A percentile compares a stretch with the other conserved stretches of the same genome.
Conservation (phyloP, 1,140 invertebrate genomes). For the Aphis gossypii region DNA sequence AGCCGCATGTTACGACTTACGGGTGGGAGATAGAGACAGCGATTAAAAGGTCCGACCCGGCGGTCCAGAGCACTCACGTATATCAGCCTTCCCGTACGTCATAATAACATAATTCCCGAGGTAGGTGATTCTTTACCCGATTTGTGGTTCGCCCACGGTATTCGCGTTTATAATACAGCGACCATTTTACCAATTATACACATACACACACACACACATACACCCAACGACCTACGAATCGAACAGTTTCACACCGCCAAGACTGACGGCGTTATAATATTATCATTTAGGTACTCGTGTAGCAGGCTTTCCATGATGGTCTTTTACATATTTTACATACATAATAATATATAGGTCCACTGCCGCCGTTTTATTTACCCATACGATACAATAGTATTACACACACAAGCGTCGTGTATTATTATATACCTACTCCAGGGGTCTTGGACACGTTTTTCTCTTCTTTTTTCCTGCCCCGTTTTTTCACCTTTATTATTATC, state of each 20-base stretch:
- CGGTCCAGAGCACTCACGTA: not conserved
- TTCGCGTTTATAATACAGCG: not conserved
- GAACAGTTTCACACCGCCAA: not conserved
- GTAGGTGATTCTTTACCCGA: not conserved
- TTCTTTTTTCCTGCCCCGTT: not conserved
- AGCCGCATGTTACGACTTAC: not conserved
- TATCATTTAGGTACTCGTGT: not conserved
- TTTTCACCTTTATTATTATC: not conserved
- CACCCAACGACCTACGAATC: not conserved
- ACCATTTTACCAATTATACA: not conserved
- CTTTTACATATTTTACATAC: not conserved
- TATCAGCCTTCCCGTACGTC: not conserved
- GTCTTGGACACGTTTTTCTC: slow-evolving; percentile 4
- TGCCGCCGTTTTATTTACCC: not conserved
- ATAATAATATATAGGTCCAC: not conserved
- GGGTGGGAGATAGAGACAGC: not conserved
- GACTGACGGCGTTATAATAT: not conserved
- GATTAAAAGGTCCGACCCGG: not conserved
- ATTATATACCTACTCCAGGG: not conserved
- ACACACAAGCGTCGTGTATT: not conserved
- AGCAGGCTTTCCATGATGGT: not conserved
- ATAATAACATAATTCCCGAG: not conserved
- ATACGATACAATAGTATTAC: not conserved
- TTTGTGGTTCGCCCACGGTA: not conserved
- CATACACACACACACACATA: not conserved